phyloP scores from a whole-genome alignment of 2,797 vertebrate genomes.

The Petrocephalus sullivani region DNA sequence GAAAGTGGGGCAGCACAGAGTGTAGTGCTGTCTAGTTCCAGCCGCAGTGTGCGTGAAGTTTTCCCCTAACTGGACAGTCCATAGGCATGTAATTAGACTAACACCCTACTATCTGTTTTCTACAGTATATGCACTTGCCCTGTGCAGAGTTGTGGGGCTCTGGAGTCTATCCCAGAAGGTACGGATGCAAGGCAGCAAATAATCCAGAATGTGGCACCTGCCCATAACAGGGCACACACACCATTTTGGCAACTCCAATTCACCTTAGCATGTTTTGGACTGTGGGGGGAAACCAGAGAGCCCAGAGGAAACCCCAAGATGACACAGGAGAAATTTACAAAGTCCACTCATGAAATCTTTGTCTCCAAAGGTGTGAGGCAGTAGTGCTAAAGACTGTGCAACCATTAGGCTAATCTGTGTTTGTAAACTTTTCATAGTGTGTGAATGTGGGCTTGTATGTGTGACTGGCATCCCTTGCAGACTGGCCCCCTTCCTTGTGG shows the following conservation, averaged over 20 bases:
- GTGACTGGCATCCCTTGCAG: background rate
- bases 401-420: background rate
- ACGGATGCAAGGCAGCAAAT: background rate
- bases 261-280: background rate
- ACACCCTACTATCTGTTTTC: background rate
- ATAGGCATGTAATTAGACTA: background rate
- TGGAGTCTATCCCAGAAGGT: background rate
- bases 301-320: background rate
- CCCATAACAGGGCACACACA: too few species aligned
- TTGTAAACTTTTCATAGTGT: background rate
- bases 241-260: background rate
- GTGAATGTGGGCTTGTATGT: background rate
- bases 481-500: background rate
- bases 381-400: background rate
- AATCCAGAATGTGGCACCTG: background rate
- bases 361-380: background rate
- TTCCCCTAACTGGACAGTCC: background rate
- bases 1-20: background rate
- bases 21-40: background rate
- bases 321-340: background rate
- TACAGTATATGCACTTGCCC: background rate
- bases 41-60: background rate
- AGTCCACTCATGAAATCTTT: background rate
- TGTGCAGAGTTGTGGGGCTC: background rate
- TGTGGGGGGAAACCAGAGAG: background rate